phyloP scores from a whole-genome alignment of 2,888 invertebrate genomes.

The Drosophila pegasa region DNA sequence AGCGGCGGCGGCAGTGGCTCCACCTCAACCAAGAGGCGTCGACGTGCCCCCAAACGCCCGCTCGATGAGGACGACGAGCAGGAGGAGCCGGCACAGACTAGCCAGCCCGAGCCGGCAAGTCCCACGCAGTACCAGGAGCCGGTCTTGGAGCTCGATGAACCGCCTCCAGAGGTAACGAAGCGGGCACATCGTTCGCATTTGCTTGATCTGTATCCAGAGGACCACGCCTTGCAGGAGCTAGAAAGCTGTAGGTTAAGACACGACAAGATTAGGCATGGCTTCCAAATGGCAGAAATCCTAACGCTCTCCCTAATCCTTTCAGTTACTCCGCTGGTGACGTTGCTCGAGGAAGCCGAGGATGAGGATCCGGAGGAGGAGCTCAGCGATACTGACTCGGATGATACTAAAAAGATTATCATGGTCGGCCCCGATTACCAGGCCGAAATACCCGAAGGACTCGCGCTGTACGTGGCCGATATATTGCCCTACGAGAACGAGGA shows the following conservation, averaged over 20 bases:
- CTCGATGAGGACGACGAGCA: conserved; percentile 6
- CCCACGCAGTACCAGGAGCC: neutral
- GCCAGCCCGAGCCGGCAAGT: conserved; percentile 1
- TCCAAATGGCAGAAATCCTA: no score
- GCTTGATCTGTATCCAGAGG: conserved; percentile 86
- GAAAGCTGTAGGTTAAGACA: conserved; percentile 60
- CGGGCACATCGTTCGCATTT: conserved; percentile 86
- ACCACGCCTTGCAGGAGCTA: conserved; percentile 41
- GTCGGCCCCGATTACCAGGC: conserved; percentile 98
- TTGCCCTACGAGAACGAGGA: conserved; percentile 98
- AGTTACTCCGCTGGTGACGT: conserved; percentile 66
- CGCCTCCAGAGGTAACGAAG: conserved; percentile 40
- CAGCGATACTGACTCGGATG: conserved; percentile 78
- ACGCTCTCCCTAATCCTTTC: neutral
- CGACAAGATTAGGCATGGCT: neutral
- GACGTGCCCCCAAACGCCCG: conserved; percentile 52
- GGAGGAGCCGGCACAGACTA: neutral
- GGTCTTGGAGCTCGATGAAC: conserved; percentile 22
- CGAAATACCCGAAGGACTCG: conserved; percentile 95
- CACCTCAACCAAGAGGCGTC: conserved; percentile 25
- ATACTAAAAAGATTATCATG: conserved; percentile 90
- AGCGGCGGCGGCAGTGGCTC: conserved; percentile 25
- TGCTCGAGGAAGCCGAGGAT: conserved; percentile 86
- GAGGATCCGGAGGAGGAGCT: conserved; percentile 48
- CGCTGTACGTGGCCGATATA: conserved; percentile 94